A percentile compares a stretch with the other conserved stretches of the same genome.
These are phyloP conservation scores for Mylabris sibirica DNA, from an alignment of 2,888 invertebrate genomes.

Conservation along the genomic window DNA sequence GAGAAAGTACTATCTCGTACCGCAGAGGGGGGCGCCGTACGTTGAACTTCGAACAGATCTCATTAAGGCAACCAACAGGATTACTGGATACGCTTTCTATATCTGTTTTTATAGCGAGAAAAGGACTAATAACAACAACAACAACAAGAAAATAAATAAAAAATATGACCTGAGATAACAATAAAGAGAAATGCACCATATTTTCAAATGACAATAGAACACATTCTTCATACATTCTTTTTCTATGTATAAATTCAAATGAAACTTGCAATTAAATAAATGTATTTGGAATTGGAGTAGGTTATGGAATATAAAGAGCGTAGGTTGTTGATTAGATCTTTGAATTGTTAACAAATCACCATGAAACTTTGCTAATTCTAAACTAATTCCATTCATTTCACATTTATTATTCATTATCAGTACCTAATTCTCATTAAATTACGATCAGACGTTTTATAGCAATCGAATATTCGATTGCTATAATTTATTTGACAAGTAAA, in stretches of 20 bases:
- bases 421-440: no score
- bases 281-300: background rate
- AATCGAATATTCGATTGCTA: no score
- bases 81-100: conserved; percentile 30
- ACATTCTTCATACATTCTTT: conserved; percentile 2
- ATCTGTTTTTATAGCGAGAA: conserved; percentile 4
- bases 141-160: background rate
- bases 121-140: background rate
- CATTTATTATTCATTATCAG: background rate
- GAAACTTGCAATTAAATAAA: background rate
- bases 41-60: conserved; percentile 28
- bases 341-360: background rate
- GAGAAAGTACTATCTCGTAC: conserved; percentile 25
- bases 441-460: no score
- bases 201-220: conserved; percentile 6
- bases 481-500: no score
- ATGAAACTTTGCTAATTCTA: background rate
- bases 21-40: conserved; percentile 18
- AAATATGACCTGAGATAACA: conserved; percentile 9
- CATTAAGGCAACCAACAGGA: conserved; percentile 24
- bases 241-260: background rate
- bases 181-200: background rate
- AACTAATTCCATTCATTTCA: background rate
- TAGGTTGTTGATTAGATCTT: background rate
- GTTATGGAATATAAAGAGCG: background rate